Evolutionary conservation across 2,113 vertebrate species (phyloP).

Genomic region (Odocoileus virginianus): DNA sequence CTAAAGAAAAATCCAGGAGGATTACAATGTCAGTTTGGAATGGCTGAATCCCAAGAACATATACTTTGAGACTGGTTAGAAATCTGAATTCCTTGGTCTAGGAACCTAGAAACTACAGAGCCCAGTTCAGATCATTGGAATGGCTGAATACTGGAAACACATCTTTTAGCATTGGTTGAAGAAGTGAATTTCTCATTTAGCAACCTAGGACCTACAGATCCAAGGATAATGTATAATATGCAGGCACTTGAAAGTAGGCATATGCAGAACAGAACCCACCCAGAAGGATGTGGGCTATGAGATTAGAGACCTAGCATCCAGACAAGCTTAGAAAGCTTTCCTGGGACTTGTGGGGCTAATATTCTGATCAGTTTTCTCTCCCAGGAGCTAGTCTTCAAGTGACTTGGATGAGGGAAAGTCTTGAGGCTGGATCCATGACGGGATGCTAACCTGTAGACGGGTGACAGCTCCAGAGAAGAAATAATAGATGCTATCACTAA

Average conservation of each 20-base stretch:
- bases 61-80: too few species aligned
- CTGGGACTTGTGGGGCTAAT: background rate
- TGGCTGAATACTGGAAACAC: too few species aligned
- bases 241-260: background rate
- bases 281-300: background rate
- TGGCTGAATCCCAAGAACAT: too few species aligned
- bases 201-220: background rate
- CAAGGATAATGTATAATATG: fast-evolving
- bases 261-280: background rate
- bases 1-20: too few species aligned
- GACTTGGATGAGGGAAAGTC: background rate
- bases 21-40: too few species aligned
- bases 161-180: too few species aligned
- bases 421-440: background rate
- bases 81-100: too few species aligned
- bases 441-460: background rate
- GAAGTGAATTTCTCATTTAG: background rate
- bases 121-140: too few species aligned
- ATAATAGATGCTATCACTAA: fast-evolving
- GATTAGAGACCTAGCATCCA: background rate
- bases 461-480: fast-evolving
- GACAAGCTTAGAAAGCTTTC: background rate
- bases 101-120: too few species aligned
- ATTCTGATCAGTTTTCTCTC: background rate
- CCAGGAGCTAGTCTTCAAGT: background rate